Base-by-base conservation (phyloP, 1,140 invertebrate species). In the Bombus balteatus region DNA sequence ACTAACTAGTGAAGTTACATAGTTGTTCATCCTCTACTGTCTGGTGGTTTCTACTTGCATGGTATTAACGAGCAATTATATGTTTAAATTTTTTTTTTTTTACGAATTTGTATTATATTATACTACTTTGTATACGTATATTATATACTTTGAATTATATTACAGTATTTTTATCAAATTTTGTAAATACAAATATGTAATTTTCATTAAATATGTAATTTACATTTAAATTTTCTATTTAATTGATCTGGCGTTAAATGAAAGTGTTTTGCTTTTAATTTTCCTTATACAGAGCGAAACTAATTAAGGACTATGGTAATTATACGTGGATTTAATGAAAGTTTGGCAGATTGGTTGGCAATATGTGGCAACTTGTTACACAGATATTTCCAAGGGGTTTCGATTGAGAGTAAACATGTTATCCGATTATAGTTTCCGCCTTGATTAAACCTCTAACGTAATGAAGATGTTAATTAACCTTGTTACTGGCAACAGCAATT, bases 381-480 rank as follows among this genome's bases (percentile, higher is more conserved):
- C 22, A 25, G 34, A 71, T 80, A 53, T 71, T 66, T 79, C 72
- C 37, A 72, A 65, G 76, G 34, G 18, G 34, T 70, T 28, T 34
- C 74, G 65, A 85, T 85, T 65, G 74, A 82, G 47, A 87, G 47
- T 39, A 43, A 65, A 81, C 84, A 87, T 77, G 41, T 47, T 34
- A 66, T 90, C 74, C 72, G 65, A 73, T 86, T 85, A 85, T 79
- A 59, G 73, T 41, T 71, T 88, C 62, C 47, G 39, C 74, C 62
- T n/a, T 84, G 88, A 89, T 87, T 87, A 90, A 85, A 72, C 65
- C 32, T 28, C 65, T 66, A 32, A 39, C 47, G n/a, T 41, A 22
- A 15, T 18, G 71, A 70, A 77, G 77, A 83, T 53, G 47, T 89
- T 90, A 85, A 90, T 88, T 88, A 88, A 88, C 65, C n/a, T 77